A percentile compares a stretch with the other conserved stretches of the same genome.
phyloP scores from a whole-genome alignment of 2,888 invertebrate genomes.

The Noctuana brunneofusca region DNA sequence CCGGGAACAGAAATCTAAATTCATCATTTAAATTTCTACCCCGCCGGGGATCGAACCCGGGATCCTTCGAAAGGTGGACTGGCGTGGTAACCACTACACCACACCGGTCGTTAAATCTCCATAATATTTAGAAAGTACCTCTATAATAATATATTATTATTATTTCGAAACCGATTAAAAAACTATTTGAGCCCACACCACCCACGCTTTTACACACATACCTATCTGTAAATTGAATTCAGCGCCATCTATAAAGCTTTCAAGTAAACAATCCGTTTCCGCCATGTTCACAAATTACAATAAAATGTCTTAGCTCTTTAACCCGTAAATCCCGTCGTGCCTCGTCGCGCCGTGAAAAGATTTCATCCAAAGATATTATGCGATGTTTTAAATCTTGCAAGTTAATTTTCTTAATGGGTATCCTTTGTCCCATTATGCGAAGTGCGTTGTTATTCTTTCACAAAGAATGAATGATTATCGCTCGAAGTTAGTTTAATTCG shows the following conservation, averaged over 20 bases:
- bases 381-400: conserved; percentile 21
- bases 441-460: conserved; percentile 21
- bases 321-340: conserved; percentile 16
- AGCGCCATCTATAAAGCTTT: not conserved
- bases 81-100: too few species aligned
- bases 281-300: conserved; percentile 7
- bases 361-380: conserved; percentile 15
- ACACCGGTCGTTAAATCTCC: too few species aligned
- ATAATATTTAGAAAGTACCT: too few species aligned
- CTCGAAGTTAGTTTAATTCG: conserved; percentile 5
- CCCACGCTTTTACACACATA: too few species aligned
- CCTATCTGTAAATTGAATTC: too few species aligned
- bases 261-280: not conserved
- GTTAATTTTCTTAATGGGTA: conserved; percentile 26
- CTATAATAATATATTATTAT: too few species aligned
- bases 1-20: too few species aligned
- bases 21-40: too few species aligned
- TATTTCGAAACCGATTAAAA: too few species aligned
- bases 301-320: conserved; percentile 24
- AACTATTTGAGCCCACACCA: too few species aligned
- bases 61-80: too few species aligned
- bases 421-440: conserved; percentile 15
- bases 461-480: conserved; percentile 19
- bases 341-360: conserved; percentile 7
- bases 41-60: too few species aligned